Conservation (phyloP, 2,797 vertebrate species). For the Dromococcyx pavoninus region DNA sequence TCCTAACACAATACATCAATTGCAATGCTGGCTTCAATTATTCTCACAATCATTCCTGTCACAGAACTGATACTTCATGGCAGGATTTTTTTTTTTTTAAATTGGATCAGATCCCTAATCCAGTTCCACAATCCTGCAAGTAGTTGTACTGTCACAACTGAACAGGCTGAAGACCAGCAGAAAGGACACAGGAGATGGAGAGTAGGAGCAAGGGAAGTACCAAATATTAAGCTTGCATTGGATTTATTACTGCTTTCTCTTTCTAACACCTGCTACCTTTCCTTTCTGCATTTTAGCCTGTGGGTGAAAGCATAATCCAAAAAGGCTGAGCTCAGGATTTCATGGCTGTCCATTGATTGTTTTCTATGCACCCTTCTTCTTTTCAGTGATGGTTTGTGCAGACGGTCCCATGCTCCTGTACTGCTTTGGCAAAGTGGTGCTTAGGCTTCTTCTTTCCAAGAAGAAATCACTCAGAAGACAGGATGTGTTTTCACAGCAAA, state of each 20-base stretch:
- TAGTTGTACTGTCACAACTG: not conserved
- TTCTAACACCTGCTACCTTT: not conserved
- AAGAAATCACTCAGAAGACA: not conserved
- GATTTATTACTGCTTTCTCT: not conserved
- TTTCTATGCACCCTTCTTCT: not conserved
- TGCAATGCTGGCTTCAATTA: conserved; percentile 4
- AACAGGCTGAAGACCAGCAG: not conserved
- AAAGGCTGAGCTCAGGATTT: not conserved
- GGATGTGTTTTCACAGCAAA: not conserved
- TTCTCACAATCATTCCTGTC: not conserved
- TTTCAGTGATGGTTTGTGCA: not conserved
- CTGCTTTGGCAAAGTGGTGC: not conserved
- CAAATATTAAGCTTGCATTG: not conserved
- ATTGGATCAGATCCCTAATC: not conserved
- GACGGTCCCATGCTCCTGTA: not conserved
- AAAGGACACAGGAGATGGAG: not conserved
- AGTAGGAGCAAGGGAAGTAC: not conserved
- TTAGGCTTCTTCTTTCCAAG: not conserved
- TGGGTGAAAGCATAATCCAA: not conserved
- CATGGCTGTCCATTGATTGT: not conserved
- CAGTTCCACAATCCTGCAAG: not conserved
- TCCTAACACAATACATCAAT: not conserved
- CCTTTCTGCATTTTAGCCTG: not conserved
- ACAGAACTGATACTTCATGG: conserved; percentile 3
- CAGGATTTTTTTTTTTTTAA: not conserved